Evolutionary conservation across 2,888 invertebrate genomes (phyloP), one percentile per base, ranked within the genome.

Genomic region (Zeuzera pyrina): DNA sequence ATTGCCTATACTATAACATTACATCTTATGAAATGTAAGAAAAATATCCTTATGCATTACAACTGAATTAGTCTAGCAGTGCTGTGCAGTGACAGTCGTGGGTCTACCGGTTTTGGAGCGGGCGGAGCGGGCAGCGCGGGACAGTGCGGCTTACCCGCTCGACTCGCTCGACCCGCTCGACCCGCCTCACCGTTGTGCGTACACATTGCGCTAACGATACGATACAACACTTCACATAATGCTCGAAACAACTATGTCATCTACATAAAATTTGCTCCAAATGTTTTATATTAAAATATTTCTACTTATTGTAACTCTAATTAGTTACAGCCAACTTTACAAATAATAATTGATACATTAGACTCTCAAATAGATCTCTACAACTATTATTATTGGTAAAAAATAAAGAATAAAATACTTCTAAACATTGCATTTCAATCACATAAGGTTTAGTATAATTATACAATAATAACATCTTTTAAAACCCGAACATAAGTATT

Each of bases 291-390:
- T 79, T 79, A 81, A 81, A 81, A 83, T 81, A 83, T 77, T 62
- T 78, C 79, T 79, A 81, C 78, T 78, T 79, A 79, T 74, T 72
- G 79, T 81, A 81, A 83, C 79, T 77, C 78, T 81, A 81, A 66
- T 70, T 78, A 79, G 81, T 81, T 81, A 83, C 83, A 83, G 83
- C 81, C 81, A 77, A 81, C 79, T 81, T 83, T 81, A 83, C 83
- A 81, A 83, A 83, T 83, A n/a, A n/a, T n/a, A 81, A 83, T 83
- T 81, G 81, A 83, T 83, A 83, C 81, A 81, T 83, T 83, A 83
- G 77, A 81, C 83, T 83, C 81, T 81, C 83, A 78, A 79, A 83
- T 81, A 83, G 79, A 83, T 79, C 79, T 81, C 83, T 83, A 81
- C 78, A 78, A 79, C 79, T 81, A 83, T 78, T 68, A 76, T 81